Evolutionary conservation across 1,140 invertebrate species (phyloP).

Genomic region (Calephelis nemesis): DNA sequence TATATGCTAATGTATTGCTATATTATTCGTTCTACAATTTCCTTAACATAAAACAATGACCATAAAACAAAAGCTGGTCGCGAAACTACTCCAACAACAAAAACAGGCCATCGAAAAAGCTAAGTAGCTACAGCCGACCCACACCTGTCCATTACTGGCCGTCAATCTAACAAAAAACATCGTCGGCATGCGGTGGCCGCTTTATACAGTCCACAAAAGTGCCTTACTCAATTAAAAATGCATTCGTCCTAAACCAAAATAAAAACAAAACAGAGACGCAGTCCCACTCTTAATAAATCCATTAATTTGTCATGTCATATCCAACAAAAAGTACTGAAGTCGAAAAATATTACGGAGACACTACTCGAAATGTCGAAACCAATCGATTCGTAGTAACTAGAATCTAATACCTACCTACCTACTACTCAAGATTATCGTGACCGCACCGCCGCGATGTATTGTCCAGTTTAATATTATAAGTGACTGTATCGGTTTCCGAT

Average conservation of each 20-base stretch:
- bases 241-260: constrained; percentile 70
- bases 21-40: background rate
- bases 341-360: constrained; percentile 54
- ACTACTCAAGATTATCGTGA: constrained; percentile 63
- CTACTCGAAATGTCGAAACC: constrained; percentile 46
- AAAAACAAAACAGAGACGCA: constrained; percentile 60
- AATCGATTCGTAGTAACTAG: constrained; percentile 63
- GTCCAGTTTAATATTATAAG: constrained; percentile 65
- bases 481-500: constrained; percentile 41
- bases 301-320: constrained; percentile 79
- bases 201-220: constrained; percentile 75
- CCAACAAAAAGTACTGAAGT: constrained; percentile 59
- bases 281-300: constrained; percentile 74
- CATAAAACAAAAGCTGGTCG: constrained; percentile 46
- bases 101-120: constrained; percentile 52
- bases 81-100: constrained; percentile 56
- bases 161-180: constrained; percentile 76
- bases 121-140: constrained; percentile 60
- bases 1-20: too few relatives aligned
- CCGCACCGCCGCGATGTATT: constrained; percentile 51
- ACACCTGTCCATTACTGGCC: constrained; percentile 74
- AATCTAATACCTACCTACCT: constrained; percentile 45
- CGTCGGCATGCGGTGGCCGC: constrained; percentile 67
- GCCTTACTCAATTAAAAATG: constrained; percentile 77
- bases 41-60: constrained; percentile 40